Evolutionary conservation across 2,113 vertebrate species (phyloP).

Genomic region (Morphnarchus princeps): DNA sequence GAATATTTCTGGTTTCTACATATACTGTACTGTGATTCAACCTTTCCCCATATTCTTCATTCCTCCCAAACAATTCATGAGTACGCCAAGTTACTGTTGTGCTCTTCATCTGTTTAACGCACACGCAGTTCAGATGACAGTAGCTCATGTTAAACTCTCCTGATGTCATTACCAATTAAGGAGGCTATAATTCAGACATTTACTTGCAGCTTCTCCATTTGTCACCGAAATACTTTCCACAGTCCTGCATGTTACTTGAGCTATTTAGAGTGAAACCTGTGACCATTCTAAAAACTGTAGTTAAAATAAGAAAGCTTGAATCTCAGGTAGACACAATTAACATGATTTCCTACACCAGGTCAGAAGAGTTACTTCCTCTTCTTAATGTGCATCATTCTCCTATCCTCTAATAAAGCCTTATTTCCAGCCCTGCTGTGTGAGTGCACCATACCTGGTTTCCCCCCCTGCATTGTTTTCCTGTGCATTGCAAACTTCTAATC

Average conservation of each 20-base stretch:
- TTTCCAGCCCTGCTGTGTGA: neutral
- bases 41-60: neutral
- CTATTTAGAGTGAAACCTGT: neutral
- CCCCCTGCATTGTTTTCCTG: neutral
- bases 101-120: neutral
- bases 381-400: rapidly evolving
- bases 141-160: neutral
- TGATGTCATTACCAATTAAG: neutral
- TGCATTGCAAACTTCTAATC: neutral
- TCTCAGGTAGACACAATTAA: neutral
- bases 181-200: neutral
- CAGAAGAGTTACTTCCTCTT: neutral
- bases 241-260: neutral
- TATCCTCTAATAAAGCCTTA: neutral
- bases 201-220: neutral
- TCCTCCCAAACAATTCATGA: neutral
- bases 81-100: neutral
- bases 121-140: neutral
- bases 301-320: neutral
- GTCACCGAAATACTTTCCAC: neutral
- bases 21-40: neutral
- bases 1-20: neutral
- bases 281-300: neutral
- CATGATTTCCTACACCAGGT: neutral
- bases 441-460: neutral